Evolutionary conservation across 2,888 invertebrate genomes (phyloP), one percentile per base, ranked within the genome.

Genomic region (Drosophila neonasuta): DNA sequence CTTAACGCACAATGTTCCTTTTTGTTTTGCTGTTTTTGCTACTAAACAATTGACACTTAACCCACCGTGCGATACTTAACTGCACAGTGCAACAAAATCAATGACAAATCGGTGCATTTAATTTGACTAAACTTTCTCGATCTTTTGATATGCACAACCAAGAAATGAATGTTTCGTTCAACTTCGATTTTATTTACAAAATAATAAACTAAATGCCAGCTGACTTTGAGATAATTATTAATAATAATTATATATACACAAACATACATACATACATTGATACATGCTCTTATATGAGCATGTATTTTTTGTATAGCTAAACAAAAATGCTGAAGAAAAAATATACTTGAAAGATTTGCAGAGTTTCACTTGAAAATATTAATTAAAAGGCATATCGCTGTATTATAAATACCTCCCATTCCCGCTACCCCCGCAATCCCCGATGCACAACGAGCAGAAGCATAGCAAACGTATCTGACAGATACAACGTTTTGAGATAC

Each of bases 321-420:
- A 36, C 32, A 20, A 65, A 58, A 58, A 54, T 60, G 72, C 77
- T 81, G 74, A 77, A 24, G 24, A 24, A 24, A 24, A 24, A 86
- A 69, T 71, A 73, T 57, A 68, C 61, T 56, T 66, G 61, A 59
- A 60, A 39, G 58, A 48, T 61, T 57, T 70, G 63, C 77, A 68
- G 74, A 74, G 71, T 75, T 72, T 72, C 72, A 69, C 50, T 68
- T 69, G 61, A 75, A 82, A 68, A 71, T 24, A 24, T 55, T 44
- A 55, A 55, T 55, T 55, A 55, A 71, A 87, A 85, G 68, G 86
- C 87, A 84, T 84, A 84, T 84, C 87, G 84, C 74, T 86, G 87
- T 84, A 84, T 87, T 84, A 71, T 79, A 85, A 84, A 84, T 84
- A 84, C 87, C 78, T 62, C 55, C 56, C 45, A 48, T 39, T 49